These are phyloP conservation scores for Nesogale talazaci DNA, from an alignment of 2,113 vertebrate species.

Conservation along the genomic window DNA sequence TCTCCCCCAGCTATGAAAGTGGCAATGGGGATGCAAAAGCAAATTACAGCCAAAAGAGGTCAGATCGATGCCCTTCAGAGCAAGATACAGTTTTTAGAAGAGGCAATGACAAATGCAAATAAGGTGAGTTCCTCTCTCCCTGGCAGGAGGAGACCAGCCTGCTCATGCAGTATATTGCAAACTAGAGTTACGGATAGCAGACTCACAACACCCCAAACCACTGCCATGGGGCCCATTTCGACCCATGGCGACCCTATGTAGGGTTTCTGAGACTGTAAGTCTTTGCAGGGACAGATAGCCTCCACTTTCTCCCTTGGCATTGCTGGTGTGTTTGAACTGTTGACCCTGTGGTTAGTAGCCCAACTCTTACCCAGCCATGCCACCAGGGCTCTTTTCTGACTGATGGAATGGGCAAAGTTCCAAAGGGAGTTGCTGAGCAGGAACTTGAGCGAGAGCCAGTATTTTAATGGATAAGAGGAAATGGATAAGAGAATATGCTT, in stretches of 20 bases:
- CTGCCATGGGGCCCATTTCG: too few species aligned
- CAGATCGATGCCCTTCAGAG: constrained; percentile 90
- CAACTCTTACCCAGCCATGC: too few species aligned
- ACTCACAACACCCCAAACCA: neutral
- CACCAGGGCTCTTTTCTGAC: neutral
- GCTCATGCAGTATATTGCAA: neutral
- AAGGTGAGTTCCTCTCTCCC: constrained; percentile 83
- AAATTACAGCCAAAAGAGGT: constrained; percentile 90
- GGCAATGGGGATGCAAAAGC: constrained; percentile 91
- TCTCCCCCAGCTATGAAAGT: constrained; percentile 87
- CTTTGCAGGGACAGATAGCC: too few species aligned
- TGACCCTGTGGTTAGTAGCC: too few species aligned
- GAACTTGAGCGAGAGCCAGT: neutral
- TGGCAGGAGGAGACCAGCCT: neutral
- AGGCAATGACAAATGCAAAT: constrained; percentile 84
- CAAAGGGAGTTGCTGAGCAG: neutral
- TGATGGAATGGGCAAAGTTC: neutral
- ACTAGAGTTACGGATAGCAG: neutral
- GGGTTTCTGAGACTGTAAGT: too few species aligned
- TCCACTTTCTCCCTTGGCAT: too few species aligned
- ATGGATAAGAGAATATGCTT: neutral
- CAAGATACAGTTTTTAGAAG: constrained; percentile 91
- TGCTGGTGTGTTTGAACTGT: too few species aligned
- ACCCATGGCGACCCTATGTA: too few species aligned
- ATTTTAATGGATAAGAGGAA: neutral